phyloP scores from a whole-genome alignment of 2,113 vertebrate genomes.

The Calonectris borealis region DNA sequence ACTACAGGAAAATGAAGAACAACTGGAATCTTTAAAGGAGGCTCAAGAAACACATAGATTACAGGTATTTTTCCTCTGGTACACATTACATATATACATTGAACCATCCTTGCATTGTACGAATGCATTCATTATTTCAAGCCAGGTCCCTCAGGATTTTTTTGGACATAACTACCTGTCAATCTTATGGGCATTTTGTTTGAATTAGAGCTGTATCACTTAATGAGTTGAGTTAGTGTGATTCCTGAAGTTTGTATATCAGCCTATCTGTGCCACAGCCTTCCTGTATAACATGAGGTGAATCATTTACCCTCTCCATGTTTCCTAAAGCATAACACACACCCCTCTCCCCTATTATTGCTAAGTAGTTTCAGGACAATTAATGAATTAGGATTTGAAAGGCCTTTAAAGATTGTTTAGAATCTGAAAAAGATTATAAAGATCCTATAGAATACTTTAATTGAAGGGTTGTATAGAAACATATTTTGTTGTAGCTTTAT shows the following conservation, averaged over 20 bases:
- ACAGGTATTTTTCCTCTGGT: slow-evolving; percentile 73
- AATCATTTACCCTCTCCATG: background rate
- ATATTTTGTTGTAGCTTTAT: background rate
- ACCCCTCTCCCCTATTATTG: background rate
- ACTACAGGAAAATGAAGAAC: slow-evolving; percentile 70
- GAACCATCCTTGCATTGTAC: background rate
- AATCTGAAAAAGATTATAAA: background rate
- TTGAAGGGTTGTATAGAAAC: background rate
- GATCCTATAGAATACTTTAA: background rate
- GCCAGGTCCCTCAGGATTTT: background rate
- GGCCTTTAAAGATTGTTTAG: background rate
- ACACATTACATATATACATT: background rate
- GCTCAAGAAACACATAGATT: slow-evolving; percentile 74
- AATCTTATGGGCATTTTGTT: background rate
- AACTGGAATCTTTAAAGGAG: slow-evolving; percentile 72
- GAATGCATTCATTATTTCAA: background rate
- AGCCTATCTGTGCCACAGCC: background rate
- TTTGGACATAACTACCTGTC: background rate
- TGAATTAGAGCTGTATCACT: background rate
- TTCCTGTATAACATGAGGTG: background rate
- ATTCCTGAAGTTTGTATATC: background rate
- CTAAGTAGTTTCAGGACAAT: background rate
- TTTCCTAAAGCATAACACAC: background rate
- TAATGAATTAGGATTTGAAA: background rate
- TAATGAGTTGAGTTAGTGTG: background rate